Percentiles rank a stretch among this genome's conserved stretches.
These are phyloP conservation scores for Papilio polytes DNA, from an alignment of 1,140 invertebrate species.

Conservation along the genomic window DNA sequence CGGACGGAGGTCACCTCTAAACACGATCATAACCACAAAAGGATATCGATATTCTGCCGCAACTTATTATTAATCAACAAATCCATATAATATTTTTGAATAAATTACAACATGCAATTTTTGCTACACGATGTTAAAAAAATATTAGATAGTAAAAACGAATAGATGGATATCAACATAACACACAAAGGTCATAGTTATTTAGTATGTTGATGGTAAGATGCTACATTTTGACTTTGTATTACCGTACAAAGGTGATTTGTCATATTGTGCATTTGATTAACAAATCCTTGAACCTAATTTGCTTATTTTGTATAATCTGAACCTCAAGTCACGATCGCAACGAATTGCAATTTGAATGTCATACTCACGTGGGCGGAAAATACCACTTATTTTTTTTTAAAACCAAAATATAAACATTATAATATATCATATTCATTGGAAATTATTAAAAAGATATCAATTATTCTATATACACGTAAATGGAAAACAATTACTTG, in stretches of 20 bases:
- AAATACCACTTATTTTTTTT: not conserved
- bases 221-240: slow-evolving; percentile 1
- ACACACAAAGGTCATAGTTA: slow-evolving; percentile 4
- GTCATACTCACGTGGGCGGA: not conserved
- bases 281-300: slow-evolving; percentile 22
- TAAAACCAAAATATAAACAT: not conserved
- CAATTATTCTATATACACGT: no score
- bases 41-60: slow-evolving; percentile 37
- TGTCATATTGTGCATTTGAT: not conserved
- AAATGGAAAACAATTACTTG: no score
- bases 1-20: slow-evolving; percentile 37
- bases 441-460: no score
- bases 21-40: slow-evolving; percentile 38
- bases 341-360: not conserved
- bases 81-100: not conserved
- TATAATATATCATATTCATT: not conserved
- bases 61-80: slow-evolving; percentile 31
- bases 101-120: slow-evolving; percentile 18
- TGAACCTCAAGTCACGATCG: slow-evolving; percentile 6
- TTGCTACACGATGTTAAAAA: not conserved
- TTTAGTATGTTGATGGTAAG: slow-evolving; percentile 1
- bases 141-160: no score
- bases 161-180: not conserved
- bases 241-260: not conserved
- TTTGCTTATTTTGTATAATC: slow-evolving; percentile 21